Percentiles rank a stretch among this genome's conserved stretches.
Conservation (phyloP, 2,797 vertebrate genomes). For the Carduelis carduelis region DNA sequence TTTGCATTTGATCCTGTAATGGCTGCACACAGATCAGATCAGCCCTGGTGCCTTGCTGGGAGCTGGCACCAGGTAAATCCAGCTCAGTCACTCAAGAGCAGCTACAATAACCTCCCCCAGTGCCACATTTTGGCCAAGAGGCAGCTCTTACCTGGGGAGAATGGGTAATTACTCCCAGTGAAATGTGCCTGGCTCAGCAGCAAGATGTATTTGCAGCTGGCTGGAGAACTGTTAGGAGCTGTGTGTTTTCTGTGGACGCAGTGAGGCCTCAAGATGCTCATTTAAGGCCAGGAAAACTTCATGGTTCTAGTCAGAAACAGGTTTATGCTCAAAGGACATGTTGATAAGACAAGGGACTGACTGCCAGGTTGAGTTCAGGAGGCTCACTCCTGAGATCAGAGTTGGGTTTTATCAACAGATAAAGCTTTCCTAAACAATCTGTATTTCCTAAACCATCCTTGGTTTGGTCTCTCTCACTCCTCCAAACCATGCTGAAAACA, state of each 20-base stretch:
- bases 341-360: not conserved
- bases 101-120: rapidly evolving
- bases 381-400: not conserved
- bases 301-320: not conserved
- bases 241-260: rapidly evolving
- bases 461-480: not conserved
- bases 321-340: not conserved
- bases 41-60: not conserved
- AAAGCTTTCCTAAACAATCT: not conserved
- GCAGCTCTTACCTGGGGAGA: not conserved
- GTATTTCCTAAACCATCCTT: not conserved
- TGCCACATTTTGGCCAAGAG: not conserved
- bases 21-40: not conserved
- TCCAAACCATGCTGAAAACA: not conserved
- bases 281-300: not conserved
- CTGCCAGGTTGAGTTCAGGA: not conserved
- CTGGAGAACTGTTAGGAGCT: not conserved
- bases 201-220: not conserved
- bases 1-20: not conserved
- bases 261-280: not conserved
- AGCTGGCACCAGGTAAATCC: not conserved
- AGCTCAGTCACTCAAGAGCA: not conserved
- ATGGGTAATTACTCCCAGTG: not conserved
- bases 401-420: not conserved
- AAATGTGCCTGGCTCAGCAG: not conserved